These are phyloP conservation scores for Himalopsyche kuldschensis DNA, from an alignment of 2,888 invertebrate genomes.

Conservation along the genomic window DNA sequence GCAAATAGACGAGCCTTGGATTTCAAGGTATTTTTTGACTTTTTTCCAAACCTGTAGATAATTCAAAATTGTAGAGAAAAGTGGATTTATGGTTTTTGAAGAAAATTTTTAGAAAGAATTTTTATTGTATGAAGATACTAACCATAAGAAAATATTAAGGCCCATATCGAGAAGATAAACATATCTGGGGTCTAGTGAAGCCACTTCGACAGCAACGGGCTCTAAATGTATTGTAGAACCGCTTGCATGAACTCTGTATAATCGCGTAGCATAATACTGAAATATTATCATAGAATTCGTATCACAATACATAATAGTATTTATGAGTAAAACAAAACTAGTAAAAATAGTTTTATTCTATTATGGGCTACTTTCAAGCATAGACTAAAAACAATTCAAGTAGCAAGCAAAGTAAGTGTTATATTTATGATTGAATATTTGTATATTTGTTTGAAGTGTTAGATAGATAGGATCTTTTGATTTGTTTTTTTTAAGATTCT, in stretches of 20 bases:
- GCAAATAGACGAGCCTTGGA: slow-evolving; percentile 89
- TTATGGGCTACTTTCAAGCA: not conserved
- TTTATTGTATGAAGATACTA: slow-evolving; percentile 43
- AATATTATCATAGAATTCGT: slow-evolving; percentile 19
- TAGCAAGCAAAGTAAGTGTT: not conserved
- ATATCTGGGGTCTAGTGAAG: slow-evolving; percentile 85
- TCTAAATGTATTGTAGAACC: slow-evolving; percentile 87
- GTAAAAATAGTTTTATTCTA: not conserved
- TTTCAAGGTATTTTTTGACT: slow-evolving; percentile 84
- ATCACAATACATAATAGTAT: not conserved
- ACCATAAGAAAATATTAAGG: slow-evolving; percentile 86
- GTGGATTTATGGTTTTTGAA: too few relatives aligned
- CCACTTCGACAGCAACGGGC: slow-evolving; percentile 72
- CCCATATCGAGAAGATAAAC: slow-evolving; percentile 92
- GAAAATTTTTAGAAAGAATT: not conserved
- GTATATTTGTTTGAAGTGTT: not conserved
- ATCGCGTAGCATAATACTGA: slow-evolving; percentile 77
- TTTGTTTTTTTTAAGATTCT: too few relatives aligned
- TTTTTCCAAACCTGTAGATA: slow-evolving; percentile 65
- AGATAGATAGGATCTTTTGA: not conserved
- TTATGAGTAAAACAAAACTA: not conserved
- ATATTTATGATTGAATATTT: too few relatives aligned
- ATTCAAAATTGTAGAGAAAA: not conserved
- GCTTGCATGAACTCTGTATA: slow-evolving; percentile 89
- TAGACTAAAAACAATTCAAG: not conserved